Evolutionary conservation across 2,888 invertebrate species (phyloP).

Genomic region (Catocala sponsa): DNA sequence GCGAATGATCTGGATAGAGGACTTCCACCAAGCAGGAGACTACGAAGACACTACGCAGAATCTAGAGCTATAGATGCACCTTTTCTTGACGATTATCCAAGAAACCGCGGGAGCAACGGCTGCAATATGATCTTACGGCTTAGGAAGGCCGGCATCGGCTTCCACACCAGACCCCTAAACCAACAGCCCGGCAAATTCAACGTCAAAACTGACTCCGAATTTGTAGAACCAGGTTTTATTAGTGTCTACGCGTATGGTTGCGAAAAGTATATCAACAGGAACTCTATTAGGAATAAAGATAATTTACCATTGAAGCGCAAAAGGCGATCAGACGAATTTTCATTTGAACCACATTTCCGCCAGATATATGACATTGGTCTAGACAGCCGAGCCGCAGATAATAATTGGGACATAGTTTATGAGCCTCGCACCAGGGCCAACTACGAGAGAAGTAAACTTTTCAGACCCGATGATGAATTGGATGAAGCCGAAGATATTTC

Average conservation of each 20-base stretch:
- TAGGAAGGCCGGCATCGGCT: conserved; percentile 93
- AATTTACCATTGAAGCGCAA: conserved; percentile 71
- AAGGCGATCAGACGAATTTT: conserved; percentile 78
- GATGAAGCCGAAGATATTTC: conserved; percentile 91
- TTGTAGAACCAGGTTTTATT: conserved; percentile 94
- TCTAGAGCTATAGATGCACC: conserved; percentile 67
- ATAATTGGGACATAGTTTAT: conserved; percentile 73
- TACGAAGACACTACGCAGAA: conserved; percentile 77
- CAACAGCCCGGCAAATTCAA: conserved; percentile 91
- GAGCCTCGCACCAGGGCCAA: conserved; percentile 74
- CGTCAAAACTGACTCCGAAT: conserved; percentile 94
- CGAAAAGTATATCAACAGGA: conserved; percentile 87
- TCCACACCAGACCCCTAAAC: conserved; percentile 91
- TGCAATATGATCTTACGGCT: conserved; percentile 94
- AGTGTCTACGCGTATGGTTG: conserved; percentile 96
- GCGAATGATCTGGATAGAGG: conserved; percentile 76
- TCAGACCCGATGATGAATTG: conserved; percentile 84
- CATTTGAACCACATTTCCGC: conserved; percentile 72
- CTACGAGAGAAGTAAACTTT: conserved; percentile 83
- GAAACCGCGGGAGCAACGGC: conserved; percentile 80
- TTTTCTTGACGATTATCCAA: conserved; percentile 61
- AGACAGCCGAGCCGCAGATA: conserved; percentile 66
- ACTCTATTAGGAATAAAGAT: conserved; percentile 76
- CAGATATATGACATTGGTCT: conserved; percentile 57
- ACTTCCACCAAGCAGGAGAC: conserved; percentile 65